Evolutionary conservation across 2,113 vertebrate species (phyloP), one percentile per base, ranked within the genome.

Genomic region (Genyomyrus donnyi): DNA sequence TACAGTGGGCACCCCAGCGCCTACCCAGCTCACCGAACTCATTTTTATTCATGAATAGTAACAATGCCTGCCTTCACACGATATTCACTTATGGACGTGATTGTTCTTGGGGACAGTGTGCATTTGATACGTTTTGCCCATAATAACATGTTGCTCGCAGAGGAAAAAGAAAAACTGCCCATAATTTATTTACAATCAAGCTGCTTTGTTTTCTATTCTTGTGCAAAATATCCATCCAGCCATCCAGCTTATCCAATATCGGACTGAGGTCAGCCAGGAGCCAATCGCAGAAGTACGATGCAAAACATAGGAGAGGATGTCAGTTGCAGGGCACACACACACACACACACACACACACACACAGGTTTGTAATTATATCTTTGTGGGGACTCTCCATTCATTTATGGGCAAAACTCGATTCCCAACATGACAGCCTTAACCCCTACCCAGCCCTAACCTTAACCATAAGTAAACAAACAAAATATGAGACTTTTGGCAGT

Each of bases 31-130:
- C 83, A 85, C 83, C 3, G 45, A 9, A 85, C 83, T 48, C 45
- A 85, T 85, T 85, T n/a, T 85, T 48, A 85, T 45, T 85, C 83
- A 85, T 48, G 83, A 48, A 85, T 48, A 48, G 83, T 48, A 48
- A 48, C 83, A 85, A 48, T n/a, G 45, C 45, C 45, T 48, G 83
- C 42, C 39, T 48, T 85, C 39, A 85, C 24, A 48, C 5, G 19
- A 24, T 48, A 48, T n/a, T 85, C 45, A 85, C 45, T 85, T 80
- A 35, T 39, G 74, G 31, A 24, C 19, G 19, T n/a, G 39, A 48
- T 24, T 85, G 45, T 85, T 85, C 83, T 85, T 85, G 24, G 39
- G 45, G 83, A 48, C 83, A 48, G 3, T 48, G 83, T 85, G 19
- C 46, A 46, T 85, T 85, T 21, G 80, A 85, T 48, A 48, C 21